Evolutionary conservation across 2,888 invertebrate species (phyloP), one percentile per base, ranked within the genome.

Genomic region (Chaetoderma sp.): DNA sequence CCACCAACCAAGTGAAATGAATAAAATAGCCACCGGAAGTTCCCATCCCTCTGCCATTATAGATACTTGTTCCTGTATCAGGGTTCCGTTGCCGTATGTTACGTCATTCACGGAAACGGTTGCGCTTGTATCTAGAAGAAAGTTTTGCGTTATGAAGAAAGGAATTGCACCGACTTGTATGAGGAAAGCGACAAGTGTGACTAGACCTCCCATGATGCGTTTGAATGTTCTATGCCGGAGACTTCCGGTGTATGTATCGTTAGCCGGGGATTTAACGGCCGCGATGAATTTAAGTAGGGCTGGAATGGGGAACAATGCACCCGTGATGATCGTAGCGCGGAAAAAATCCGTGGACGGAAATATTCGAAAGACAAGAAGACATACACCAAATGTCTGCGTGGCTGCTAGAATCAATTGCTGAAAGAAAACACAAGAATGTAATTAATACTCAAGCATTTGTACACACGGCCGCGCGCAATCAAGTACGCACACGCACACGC

Each of bases 1-100:
- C 98, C 98, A 98, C 96, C 97, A 98, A 30, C 95, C 94, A 42
- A 95, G 90, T 0, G 98, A 98, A 68, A 95, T 92, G 78, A 96
- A 90, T 60, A 95, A 87, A 42, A 95, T 90, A 1, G 95, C 90
- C 0, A 95, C 88, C 0, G 97, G 96, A 78, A 98, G 93, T 49
- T 95, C 89, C 94, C 96, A 96, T n/a, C 68, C 68, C 16, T 32
- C 21, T 33, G 47, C 28, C 32, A 6, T 4, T n/a, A 65, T 58
- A 0, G 67, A 60, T 13, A 57, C 49, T 68, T 77, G 56, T 63
- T 77, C 67, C 10, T 54, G 16, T 3, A 72, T 67, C 10, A 57
- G 55, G 10, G 60, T n/a, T 32, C 61, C 72, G 3, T 64, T 63
- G 1, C 72, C 72, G 2, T 64, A 63, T 3, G 72, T 75, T 16